These are phyloP conservation scores for Atrina japonica DNA, from an alignment of 2,888 invertebrate species.

Conservation along the genomic window DNA sequence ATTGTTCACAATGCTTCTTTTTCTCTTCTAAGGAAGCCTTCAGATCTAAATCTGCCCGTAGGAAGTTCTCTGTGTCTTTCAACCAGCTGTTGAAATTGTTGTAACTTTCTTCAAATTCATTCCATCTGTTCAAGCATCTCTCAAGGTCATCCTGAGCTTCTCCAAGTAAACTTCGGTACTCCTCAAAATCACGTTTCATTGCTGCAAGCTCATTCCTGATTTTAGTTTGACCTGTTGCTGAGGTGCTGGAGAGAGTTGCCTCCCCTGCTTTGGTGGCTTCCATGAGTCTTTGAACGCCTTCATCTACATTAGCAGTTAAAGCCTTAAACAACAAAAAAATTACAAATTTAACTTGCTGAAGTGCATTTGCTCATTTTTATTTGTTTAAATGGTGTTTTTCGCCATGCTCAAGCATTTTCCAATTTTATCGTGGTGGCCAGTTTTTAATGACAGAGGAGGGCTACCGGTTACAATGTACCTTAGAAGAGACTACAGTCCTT, in stretches of 20 bases:
- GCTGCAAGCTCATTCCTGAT: conserved; percentile 73
- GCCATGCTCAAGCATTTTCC: no score
- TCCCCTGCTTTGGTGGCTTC: conserved; percentile 73
- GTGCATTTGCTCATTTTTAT: no score
- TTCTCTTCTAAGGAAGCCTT: conserved; percentile 94
- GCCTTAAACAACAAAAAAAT: conserved; percentile 59
- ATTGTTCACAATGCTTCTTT: conserved; percentile 92
- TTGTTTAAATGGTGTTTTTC: no score
- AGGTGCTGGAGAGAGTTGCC: conserved; percentile 71
- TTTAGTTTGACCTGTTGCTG: conserved; percentile 74
- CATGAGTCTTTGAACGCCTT: conserved; percentile 70
- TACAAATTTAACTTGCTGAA: no score
- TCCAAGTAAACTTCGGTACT: conserved; percentile 68
- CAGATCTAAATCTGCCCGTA: conserved; percentile 90
- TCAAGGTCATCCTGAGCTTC: conserved; percentile 82
- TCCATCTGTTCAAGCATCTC: conserved; percentile 93
- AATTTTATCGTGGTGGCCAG: no score
- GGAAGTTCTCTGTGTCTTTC: conserved; percentile 90
- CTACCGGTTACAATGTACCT: no score
- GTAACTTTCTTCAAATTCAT: conserved; percentile 92
- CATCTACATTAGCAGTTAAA: conserved; percentile 61
- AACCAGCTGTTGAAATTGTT: conserved; percentile 92
- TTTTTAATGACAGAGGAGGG: no score
- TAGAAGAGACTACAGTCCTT: no score
- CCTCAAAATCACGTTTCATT: conserved; percentile 74